Evolutionary conservation across 1,140 invertebrate species (phyloP).

Genomic region (Holotrichia oblita): DNA sequence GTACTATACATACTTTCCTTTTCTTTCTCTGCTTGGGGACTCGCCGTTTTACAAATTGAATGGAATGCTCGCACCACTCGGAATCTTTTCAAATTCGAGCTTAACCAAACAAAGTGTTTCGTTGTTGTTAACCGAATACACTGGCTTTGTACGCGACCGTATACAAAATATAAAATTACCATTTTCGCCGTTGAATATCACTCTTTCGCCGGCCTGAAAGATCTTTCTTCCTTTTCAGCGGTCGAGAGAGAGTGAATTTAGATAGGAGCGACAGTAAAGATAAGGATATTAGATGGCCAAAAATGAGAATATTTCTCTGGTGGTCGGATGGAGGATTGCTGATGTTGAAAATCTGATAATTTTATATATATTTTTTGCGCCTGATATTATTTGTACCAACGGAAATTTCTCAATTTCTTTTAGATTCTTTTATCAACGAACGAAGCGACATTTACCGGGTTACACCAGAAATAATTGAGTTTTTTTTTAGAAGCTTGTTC

Average conservation of each 20-base stretch:
- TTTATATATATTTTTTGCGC: not conserved
- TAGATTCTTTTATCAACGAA: too few species aligned
- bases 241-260: not conserved
- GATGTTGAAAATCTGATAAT: not conserved
- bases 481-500: too few species aligned
- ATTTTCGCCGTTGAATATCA: constrained; percentile 8
- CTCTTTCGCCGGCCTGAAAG: not conserved
- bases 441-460: too few species aligned
- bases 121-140: constrained; percentile 17
- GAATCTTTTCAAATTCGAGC: constrained; percentile 20
- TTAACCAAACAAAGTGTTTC: constrained; percentile 1
- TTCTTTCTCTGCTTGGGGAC: not conserved
- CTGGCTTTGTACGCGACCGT: constrained; percentile 5
- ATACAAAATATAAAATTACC: constrained; percentile 14
- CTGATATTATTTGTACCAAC: not conserved
- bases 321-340: not conserved
- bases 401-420: not conserved
- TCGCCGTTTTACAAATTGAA: constrained; percentile 11
- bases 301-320: not conserved
- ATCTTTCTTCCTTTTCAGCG: not conserved
- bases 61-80: not conserved
- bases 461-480: too few species aligned
- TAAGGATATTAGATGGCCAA: constrained; percentile 3
- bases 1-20: not conserved
- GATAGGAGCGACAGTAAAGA: constrained; percentile 15